phyloP scores from a whole-genome alignment of 2,888 invertebrate genomes.

The Aphodius granarius region DNA sequence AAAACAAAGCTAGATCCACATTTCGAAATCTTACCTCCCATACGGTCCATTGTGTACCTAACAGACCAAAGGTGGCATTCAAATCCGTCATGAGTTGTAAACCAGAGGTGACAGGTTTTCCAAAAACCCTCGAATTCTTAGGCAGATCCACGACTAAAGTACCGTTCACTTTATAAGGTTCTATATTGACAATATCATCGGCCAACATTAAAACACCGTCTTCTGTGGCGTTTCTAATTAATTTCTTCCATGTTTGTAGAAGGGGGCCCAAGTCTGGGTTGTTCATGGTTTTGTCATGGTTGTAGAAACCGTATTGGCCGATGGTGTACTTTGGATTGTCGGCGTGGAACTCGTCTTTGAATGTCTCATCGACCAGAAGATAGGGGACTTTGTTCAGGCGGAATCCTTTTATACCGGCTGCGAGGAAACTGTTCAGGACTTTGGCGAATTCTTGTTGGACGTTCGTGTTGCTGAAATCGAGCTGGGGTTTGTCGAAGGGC shows the following conservation, averaged over 20 bases:
- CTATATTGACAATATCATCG: conserved; percentile 45
- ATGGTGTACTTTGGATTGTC: conserved; percentile 42
- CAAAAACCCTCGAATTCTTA: conserved; percentile 44
- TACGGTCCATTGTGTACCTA: conserved; percentile 54
- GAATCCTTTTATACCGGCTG: conserved; percentile 80
- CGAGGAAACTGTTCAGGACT: conserved; percentile 71
- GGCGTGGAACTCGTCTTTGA: conserved; percentile 57
- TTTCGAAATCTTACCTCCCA: conserved; percentile 54
- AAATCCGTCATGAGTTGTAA: conserved; percentile 37
- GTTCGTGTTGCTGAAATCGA: conserved; percentile 74
- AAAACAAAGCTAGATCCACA: conserved; percentile 7
- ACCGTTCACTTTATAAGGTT: conserved; percentile 47
- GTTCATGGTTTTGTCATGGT: conserved; percentile 67
- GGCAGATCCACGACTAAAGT: conserved; percentile 52
- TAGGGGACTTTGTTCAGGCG: conserved; percentile 70
- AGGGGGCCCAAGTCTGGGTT: conserved; percentile 61
- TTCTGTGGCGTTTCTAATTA: conserved; percentile 62
- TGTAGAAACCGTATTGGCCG: conserved; percentile 65
- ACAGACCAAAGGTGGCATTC: conserved; percentile 41
- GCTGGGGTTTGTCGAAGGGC: conserved; percentile 76
- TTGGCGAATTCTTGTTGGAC: conserved; percentile 68
- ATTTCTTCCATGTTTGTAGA: conserved; percentile 63
- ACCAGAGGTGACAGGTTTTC: conserved; percentile 33
- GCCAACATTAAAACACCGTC: conserved; percentile 48
- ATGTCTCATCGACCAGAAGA: conserved; percentile 61